Base-by-base conservation (phyloP, 2,797 vertebrate species). In the Alcedo quadribrachys region DNA sequence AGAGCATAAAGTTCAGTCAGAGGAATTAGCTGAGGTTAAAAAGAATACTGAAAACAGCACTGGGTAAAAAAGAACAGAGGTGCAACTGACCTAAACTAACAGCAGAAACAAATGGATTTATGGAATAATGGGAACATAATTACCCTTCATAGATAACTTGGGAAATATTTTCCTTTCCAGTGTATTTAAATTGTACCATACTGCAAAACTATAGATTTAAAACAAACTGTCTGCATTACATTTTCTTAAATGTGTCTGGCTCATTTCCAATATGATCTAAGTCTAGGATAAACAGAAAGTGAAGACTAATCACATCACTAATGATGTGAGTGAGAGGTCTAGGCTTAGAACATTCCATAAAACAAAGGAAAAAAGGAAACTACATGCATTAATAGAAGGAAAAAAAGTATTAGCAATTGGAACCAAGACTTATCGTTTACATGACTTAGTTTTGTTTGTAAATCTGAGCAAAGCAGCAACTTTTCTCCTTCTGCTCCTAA, bases 311-410 rank as follows among this genome's bases (percentile, higher is more conserved):
- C 35, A 73, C 50, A 77, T 61, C 76, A 67, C 20, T 81, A 90
- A 89, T 69, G 76, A 91, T 81, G 37, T 65, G 66, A 87, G n/a
- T n/a, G 89, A 63, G 88, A 79, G 43, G 51, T 81, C 48, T 15
- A 54, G 86, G 75, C 85, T 83, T 92, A 48, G 58, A 55, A 89
- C 42, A 77, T 89, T 91, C 79, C 40, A 69, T 67, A 87, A 83
- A 88, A 85, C 51, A 94, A 94, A 85, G 58, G 35, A 69, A 92
- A 85, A 92, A 79, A 12, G 28, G 71, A 89, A 92, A 86, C 21
- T n/a, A 43, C 51, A 33, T 43, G 42, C 28, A 87, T 66, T 57
- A 78, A 89, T 57, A 80, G 37, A 40, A 82, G 70, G 61, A 54
- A 81, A 92, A 93, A 71, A 43, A 28, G 21, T 20, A 45, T 85